Conservation (phyloP, 2,797 vertebrate genomes). For the Galaxias olidus region DNA sequence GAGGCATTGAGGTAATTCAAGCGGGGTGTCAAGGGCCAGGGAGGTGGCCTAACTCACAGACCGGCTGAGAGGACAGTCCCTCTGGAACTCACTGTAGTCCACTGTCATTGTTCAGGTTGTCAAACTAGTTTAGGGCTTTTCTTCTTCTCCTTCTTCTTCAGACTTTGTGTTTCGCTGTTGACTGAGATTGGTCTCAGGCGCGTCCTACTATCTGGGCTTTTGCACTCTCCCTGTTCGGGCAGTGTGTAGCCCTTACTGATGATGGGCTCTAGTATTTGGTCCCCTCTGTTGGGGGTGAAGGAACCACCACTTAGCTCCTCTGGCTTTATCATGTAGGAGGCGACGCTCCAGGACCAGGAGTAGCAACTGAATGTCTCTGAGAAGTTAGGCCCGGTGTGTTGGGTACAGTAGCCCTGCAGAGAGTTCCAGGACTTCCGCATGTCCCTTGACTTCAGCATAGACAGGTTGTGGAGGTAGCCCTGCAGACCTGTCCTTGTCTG, state of each 20-base stretch:
- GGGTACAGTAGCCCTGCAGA: conserved; percentile 9
- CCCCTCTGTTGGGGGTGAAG: neutral
- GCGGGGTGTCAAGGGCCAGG: no score
- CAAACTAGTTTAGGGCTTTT: no score
- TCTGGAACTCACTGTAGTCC: no score
- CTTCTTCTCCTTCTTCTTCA: no score
- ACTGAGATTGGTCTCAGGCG: neutral
- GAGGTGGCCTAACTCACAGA: no score
- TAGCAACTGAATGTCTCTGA: conserved; percentile 17
- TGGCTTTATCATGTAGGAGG: conserved; percentile 5
- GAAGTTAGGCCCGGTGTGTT: conserved; percentile 4
- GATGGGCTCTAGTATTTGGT: neutral
- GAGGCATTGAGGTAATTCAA: no score
- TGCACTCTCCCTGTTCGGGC: neutral
- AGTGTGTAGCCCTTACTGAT: neutral
- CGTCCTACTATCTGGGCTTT: neutral
- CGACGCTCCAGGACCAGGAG: conserved; percentile 18
- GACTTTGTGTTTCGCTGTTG: no score
- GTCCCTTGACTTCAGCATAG: conserved; percentile 16
- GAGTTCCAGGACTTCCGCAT: conserved; percentile 10
- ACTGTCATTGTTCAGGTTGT: no score
- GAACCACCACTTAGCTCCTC: neutral
- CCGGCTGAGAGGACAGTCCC: no score
- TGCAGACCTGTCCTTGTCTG: conserved; percentile 6
- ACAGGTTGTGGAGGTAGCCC: conserved; percentile 6